Percentiles rank a stretch among this genome's conserved stretches.
Conservation (phyloP, 2,888 invertebrate species). For the Invenusta paracnida region DNA sequence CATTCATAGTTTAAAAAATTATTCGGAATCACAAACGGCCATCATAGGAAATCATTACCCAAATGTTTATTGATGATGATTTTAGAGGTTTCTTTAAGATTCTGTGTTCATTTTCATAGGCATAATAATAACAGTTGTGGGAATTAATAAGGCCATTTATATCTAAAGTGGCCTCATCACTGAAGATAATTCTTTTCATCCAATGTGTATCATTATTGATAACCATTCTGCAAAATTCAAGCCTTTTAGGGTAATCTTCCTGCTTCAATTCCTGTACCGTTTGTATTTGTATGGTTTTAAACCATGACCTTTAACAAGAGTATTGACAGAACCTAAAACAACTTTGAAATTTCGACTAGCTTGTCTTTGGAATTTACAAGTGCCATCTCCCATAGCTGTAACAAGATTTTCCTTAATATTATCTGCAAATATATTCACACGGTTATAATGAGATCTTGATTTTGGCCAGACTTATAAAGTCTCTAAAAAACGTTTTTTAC, state of each 20-base stretch:
- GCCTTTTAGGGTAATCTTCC: neutral
- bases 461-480: neutral
- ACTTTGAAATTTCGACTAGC: neutral
- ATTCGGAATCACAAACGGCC: constrained; percentile 13
- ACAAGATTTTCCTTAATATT: neutral
- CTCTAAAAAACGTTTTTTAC: neutral
- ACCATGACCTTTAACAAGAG: neutral
- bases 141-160: neutral
- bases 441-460: neutral
- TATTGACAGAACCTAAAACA: constrained; percentile 17
- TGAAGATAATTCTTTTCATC: neutral
- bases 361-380: neutral
- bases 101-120: constrained; percentile 8
- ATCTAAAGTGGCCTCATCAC: neutral
- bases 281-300: constrained; percentile 10
- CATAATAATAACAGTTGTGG: constrained; percentile 25
- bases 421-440: neutral
- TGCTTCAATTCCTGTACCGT: neutral
- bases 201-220: neutral
- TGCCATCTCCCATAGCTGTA: constrained; percentile 14
- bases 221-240: constrained; percentile 11
- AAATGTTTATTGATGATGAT: neutral
- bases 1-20: constrained; percentile 5
- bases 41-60: neutral
- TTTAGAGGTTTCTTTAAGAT: neutral